Evolutionary conservation across 2,797 vertebrate species (phyloP).

Genomic region (Gila robusta): DNA sequence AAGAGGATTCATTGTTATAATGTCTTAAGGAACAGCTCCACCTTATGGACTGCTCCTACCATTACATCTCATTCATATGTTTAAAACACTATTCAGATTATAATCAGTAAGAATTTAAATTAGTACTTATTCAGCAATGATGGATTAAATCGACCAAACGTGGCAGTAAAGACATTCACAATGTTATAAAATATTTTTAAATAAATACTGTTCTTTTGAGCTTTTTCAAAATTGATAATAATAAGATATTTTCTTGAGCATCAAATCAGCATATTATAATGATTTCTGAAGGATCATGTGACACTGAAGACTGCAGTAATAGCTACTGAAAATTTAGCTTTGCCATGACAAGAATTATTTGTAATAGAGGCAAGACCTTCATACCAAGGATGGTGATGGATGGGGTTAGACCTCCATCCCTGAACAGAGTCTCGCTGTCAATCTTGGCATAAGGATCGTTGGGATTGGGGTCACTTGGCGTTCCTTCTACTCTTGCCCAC

Average conservation of each 20-base stretch:
- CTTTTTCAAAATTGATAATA: neutral
- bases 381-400: slow-evolving; percentile 97
- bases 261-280: neutral
- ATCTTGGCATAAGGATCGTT: slow-evolving; percentile 97
- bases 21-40: slow-evolving; percentile 43
- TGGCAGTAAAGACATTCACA: neutral
- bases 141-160: neutral
- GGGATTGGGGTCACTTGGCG: slow-evolving; percentile 96
- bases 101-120: neutral
- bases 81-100: neutral
- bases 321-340: neutral
- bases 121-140: neutral
- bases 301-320: neutral
- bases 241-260: neutral
- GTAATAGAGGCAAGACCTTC: neutral
- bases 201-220: neutral
- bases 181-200: neutral
- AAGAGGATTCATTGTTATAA: neutral
- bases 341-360: neutral
- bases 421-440: slow-evolving; percentile 95
- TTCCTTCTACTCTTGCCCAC: slow-evolving; percentile 97
- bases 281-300: neutral
- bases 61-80: neutral
- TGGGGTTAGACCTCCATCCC: slow-evolving; percentile 93
- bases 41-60: slow-evolving; percentile 37